Evolutionary conservation across 2,113 vertebrate genomes (phyloP), one percentile per base, ranked within the genome.

Genomic region (Felis chaus): DNA sequence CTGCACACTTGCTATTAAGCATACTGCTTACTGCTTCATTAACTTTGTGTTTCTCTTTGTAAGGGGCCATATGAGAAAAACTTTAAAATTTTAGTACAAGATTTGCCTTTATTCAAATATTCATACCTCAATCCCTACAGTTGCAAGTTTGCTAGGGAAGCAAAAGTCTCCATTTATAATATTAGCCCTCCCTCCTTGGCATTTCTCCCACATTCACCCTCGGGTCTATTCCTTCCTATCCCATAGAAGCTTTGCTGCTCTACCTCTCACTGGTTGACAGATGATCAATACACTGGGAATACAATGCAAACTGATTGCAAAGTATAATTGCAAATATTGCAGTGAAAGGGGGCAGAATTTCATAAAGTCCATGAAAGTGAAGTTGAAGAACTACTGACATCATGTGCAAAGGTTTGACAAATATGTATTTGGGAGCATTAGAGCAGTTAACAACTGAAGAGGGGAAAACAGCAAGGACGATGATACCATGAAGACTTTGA

Each of bases 291-390:
- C 45, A 55, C 80, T 69, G 89, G 90, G 25, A 96, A 81, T 65
- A 96, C 88, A 96, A 66, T 90, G 36, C n/a, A 94, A 96, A 88
- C 74, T 92, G 96, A 97, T 95, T 96, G 81, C 91, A 95, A 86
- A 94, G 86, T 63, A 86, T 91, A 96, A 93, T 71, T 63, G 55
- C 86, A 69, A 87, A 95, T 76, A 89, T 89, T 39, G 23, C 81
- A 74, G 41, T 61, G 79, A 91, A 90, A 48, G 7, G 29, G 33
- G 39, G 15, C 29, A 29, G 50, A 69, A 27, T 92, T 95, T 85
- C 84, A 76, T 27, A 68, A 96, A 92, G 79, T 74, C 41, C 63
- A 5, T 0, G 18, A 53, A n/a, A 71, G 45, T 41, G 25, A 92
- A 92, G 16, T 10, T 7, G 48, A 89, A 78, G 36, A 81, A 81